These are phyloP conservation scores for Tachypleus tridentatus DNA, from an alignment of 1,140 invertebrate genomes.

Conservation along the genomic window DNA sequence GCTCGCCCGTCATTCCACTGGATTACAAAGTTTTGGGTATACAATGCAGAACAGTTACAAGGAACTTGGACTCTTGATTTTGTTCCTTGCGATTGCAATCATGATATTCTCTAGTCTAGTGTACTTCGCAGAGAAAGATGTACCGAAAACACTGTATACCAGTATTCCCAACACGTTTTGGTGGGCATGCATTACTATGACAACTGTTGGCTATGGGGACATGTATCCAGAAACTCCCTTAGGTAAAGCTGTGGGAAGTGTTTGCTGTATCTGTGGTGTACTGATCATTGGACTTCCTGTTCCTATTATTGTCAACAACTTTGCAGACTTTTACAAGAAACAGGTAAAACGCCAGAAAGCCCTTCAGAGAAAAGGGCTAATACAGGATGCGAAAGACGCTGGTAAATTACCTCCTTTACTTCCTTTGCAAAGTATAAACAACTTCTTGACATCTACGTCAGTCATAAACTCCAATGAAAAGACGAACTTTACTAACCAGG, in stretches of 20 bases:
- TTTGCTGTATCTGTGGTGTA: conserved; percentile 99
- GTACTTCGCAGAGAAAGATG: conserved; percentile 99
- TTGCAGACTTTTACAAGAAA: conserved; percentile 77
- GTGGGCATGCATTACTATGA: conserved; percentile 48
- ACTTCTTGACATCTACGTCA: conserved; percentile 70
- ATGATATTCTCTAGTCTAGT: conserved; percentile 97
- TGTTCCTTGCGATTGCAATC: conserved; percentile 98
- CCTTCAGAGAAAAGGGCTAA: conserved; percentile 53
- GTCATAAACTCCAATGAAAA: no score
- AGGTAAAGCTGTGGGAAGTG: conserved; percentile 93
- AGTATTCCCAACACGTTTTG: conserved; percentile 67
- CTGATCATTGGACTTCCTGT: conserved; percentile 92
- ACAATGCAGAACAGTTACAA: conserved; percentile 98
- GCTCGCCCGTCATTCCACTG: conserved; percentile 95
- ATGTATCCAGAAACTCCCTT: conserved; percentile 89
- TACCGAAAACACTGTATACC: conserved; percentile 88
- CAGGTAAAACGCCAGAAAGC: conserved; percentile 98
- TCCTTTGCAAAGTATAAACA: conserved; percentile 98
- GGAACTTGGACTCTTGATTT: conserved; percentile 94
- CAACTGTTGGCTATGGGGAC: conserved; percentile 97
- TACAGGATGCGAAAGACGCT: no score
- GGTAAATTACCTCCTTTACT: conserved; percentile 9
- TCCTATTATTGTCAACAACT: conserved; percentile 35
- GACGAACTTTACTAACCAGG: no score
- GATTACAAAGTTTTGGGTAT: conserved; percentile 95